Evolutionary conservation across 2,888 invertebrate species (phyloP).

Genomic region (Tenthredo livida): DNA sequence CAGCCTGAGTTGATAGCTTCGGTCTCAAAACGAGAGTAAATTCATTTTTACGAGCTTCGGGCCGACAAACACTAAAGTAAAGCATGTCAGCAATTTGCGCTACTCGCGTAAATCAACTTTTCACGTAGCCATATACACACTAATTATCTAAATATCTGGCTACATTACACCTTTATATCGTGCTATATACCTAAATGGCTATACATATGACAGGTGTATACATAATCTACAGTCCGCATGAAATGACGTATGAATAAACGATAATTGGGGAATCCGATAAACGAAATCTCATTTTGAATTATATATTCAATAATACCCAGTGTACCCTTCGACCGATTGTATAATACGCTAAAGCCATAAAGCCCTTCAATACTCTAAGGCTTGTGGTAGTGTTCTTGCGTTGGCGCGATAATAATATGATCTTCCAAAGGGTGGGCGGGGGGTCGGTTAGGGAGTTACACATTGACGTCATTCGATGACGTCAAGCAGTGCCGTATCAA

Average conservation of each 20-base stretch:
- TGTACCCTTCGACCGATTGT: neutral
- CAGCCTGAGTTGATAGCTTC: slow-evolving; percentile 31
- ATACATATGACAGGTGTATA: neutral
- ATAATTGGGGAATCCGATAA: slow-evolving; percentile 9
- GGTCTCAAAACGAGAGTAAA: slow-evolving; percentile 31
- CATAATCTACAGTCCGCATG: neutral
- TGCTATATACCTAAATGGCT: neutral
- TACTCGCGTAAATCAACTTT: slow-evolving; percentile 28
- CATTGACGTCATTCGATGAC: slow-evolving; percentile 75
- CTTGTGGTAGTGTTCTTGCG: slow-evolving; percentile 44
- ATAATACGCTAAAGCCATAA: slow-evolving; percentile 9
- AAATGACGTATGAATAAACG: neutral
- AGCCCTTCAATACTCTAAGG: slow-evolving; percentile 32
- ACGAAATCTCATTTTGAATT: neutral
- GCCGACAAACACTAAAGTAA: slow-evolving; percentile 15
- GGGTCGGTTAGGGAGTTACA: slow-evolving; percentile 62
- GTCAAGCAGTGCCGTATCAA: slow-evolving; percentile 72
- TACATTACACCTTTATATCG: neutral
- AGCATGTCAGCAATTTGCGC: neutral
- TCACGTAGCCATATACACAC: neutral
- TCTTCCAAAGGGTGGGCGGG: slow-evolving; percentile 13
- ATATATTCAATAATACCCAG: neutral
- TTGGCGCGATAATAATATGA: slow-evolving; percentile 54
- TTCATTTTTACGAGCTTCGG: slow-evolving; percentile 33
- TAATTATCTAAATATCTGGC: neutral